phyloP scores from a whole-genome alignment of 2,888 invertebrate species.

The Glaucopsyche alexis region DNA sequence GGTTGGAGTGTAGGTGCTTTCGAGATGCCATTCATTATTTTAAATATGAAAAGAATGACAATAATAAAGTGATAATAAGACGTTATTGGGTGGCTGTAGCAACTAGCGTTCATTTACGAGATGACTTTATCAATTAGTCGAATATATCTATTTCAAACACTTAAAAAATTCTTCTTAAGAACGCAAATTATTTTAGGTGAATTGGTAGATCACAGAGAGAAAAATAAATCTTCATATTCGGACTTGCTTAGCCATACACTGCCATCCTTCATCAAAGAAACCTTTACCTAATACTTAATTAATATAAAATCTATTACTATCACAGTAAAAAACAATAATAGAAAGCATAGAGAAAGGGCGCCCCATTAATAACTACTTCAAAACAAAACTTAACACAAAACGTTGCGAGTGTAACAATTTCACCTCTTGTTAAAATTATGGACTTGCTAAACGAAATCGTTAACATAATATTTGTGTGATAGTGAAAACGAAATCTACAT shows the following conservation, averaged over 20 bases:
- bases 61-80: background rate
- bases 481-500: conserved; percentile 9
- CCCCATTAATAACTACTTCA: conserved; percentile 50
- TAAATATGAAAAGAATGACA: conserved; percentile 27
- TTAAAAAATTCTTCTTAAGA: too few relatives aligned
- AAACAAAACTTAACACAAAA: conserved; percentile 57
- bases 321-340: conserved; percentile 51
- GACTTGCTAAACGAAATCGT: conserved; percentile 40
- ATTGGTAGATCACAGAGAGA: too few relatives aligned
- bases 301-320: conserved; percentile 28
- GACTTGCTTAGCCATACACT: too few relatives aligned
- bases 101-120: background rate
- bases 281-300: background rate
- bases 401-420: conserved; percentile 52
- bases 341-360: conserved; percentile 64
- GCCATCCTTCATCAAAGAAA: too few relatives aligned
- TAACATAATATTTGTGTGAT: conserved; percentile 11
- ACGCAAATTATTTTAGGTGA: too few relatives aligned
- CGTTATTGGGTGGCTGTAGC: background rate
- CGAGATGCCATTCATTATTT: conserved; percentile 6
- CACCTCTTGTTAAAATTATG: conserved; percentile 54
- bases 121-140: background rate
- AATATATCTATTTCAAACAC: too few relatives aligned
- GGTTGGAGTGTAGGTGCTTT: background rate
- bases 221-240: too few relatives aligned